Conservation (phyloP, 2,888 invertebrate species). For the Formica aserva region DNA sequence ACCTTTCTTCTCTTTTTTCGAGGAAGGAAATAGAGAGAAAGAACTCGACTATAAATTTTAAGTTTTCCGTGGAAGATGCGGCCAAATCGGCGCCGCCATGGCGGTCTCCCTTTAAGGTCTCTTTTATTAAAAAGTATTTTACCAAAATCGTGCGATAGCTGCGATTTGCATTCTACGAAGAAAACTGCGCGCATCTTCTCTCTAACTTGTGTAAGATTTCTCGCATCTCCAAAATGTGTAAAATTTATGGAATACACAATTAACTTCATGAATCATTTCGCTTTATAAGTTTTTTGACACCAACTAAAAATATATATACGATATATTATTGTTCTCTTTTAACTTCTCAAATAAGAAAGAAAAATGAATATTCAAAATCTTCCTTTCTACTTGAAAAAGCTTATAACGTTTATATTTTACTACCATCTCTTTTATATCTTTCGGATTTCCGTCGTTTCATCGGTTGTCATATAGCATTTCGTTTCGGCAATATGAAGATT, state of each 20-base stretch:
- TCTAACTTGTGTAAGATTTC: neutral
- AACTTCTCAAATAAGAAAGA: neutral
- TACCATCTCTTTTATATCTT: neutral
- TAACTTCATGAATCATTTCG: neutral
- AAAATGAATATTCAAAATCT: neutral
- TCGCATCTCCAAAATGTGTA: neutral
- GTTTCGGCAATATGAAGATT: neutral
- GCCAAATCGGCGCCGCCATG: constrained; percentile 20
- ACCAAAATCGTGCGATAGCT: constrained; percentile 3
- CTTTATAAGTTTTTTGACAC: neutral
- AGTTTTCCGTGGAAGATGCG: constrained; percentile 35
- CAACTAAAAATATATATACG: neutral
- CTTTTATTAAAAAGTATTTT: constrained; percentile 39
- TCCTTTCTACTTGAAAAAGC: neutral
- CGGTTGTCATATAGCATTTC: neutral
- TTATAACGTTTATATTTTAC: neutral
- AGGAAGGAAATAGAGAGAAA: constrained; percentile 28
- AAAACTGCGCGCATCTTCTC: neutral
- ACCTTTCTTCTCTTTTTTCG: constrained; percentile 4
- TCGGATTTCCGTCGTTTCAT: neutral
- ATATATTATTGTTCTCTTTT: neutral
- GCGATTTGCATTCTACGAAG: constrained; percentile 35
- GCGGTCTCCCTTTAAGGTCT: neutral
- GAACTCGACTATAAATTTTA: constrained; percentile 40
- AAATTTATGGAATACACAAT: neutral